These are phyloP conservation scores for Chunga burmeisteri DNA, from an alignment of 2,113 vertebrate genomes.

Conservation along the genomic window DNA sequence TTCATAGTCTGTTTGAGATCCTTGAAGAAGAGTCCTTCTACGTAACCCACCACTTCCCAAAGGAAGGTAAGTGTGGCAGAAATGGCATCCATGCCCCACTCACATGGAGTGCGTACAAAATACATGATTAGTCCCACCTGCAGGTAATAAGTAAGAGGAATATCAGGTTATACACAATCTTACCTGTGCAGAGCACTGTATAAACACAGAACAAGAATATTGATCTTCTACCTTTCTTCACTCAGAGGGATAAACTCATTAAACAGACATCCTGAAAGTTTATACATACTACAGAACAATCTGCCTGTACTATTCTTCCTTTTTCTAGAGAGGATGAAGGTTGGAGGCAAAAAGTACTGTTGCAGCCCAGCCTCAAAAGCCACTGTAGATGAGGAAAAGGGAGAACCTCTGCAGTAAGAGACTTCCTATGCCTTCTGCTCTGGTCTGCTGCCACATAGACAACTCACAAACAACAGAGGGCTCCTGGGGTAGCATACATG, in stretches of 20 bases:
- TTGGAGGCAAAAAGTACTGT: fast-evolving
- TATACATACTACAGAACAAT: background rate
- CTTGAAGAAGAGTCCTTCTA: constrained; percentile 98
- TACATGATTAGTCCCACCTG: constrained; percentile 99
- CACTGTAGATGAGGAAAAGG: background rate
- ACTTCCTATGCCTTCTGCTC: background rate
- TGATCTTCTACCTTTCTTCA: background rate
- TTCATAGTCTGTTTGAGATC: constrained; percentile 99
- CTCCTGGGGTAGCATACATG: background rate
- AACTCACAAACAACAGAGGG: background rate
- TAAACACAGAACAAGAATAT: background rate
- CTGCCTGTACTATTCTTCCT: background rate
- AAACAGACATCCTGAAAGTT: background rate
- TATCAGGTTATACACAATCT: background rate
- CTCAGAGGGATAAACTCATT: background rate
- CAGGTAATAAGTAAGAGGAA: background rate
- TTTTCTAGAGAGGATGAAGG: background rate
- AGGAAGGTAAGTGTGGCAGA: constrained; percentile 97
- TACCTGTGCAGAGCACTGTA: background rate
- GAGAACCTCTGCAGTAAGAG: background rate
- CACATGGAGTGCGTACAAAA: constrained; percentile 95
- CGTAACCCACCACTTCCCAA: constrained; percentile 97
- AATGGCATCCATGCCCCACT: constrained; percentile 99
- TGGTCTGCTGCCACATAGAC: background rate
- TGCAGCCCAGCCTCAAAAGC: background rate